phyloP scores from a whole-genome alignment of 2,888 invertebrate genomes.

The Elmis aenea region DNA sequence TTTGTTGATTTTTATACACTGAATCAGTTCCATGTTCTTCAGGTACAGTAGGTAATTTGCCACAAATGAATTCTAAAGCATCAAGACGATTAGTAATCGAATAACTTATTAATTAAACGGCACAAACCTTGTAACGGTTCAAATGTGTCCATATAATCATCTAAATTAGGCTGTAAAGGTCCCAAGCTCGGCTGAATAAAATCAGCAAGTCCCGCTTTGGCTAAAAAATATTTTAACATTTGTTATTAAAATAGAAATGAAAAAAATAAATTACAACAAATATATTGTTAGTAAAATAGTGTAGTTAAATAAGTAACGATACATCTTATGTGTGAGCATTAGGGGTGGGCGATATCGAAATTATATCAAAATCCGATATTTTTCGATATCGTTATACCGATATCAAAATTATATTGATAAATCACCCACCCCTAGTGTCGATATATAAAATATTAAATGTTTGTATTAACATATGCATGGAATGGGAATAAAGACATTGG shows the following conservation, averaged over 20 bases:
- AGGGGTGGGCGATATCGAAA: no score
- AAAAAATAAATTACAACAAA: not conserved
- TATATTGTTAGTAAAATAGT: no score
- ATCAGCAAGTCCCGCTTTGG: conserved; percentile 85
- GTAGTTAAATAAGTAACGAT: no score
- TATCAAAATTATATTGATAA: no score
- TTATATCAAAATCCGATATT: no score
- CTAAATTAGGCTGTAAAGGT: conserved; percentile 93
- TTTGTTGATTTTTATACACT: conserved; percentile 23
- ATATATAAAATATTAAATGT: no score
- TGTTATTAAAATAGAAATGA: conserved; percentile 9
- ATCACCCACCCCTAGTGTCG: no score
- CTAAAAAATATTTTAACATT: conserved; percentile 57
- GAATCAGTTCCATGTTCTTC: conserved; percentile 48
- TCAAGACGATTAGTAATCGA: conserved; percentile 2
- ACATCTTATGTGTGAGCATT: no score
- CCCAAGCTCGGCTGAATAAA: conserved; percentile 98
- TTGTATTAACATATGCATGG: no score
- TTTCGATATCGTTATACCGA: no score
- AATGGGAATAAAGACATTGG: no score
- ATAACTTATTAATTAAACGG: conserved; percentile 4
- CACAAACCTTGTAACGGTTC: conserved; percentile 72
- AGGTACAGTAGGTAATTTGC: conserved; percentile 57
- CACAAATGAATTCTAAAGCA: conserved; percentile 51
- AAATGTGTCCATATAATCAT: conserved; percentile 90